A percentile compares a stretch with the other conserved stretches of the same genome.
phyloP scores from a whole-genome alignment of 2,113 vertebrate genomes.

The Potamarius usumacintae region DNA sequence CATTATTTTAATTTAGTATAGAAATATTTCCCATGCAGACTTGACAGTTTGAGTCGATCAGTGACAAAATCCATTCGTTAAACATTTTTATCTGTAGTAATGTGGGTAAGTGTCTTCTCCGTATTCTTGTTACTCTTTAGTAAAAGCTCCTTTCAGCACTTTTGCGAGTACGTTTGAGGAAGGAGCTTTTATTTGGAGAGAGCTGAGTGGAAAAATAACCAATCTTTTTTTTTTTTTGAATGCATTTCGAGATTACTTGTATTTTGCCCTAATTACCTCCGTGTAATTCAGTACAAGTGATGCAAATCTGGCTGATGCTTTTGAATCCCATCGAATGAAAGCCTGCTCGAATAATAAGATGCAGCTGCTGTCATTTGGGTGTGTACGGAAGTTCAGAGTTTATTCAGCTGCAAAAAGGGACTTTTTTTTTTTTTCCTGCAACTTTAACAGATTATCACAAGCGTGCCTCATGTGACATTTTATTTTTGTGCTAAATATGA shows the following conservation, averaged over 20 bases:
- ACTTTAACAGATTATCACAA: background rate
- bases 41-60: background rate
- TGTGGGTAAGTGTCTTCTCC: background rate
- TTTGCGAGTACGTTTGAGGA: background rate
- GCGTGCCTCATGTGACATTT: background rate
- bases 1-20: background rate
- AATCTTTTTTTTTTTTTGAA: background rate
- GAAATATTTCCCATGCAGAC: background rate
- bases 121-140: background rate
- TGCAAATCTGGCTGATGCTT: background rate
- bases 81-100: background rate
- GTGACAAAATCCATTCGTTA: background rate
- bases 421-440: background rate
- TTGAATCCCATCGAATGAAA: background rate
- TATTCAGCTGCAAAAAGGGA: background rate
- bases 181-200: background rate
- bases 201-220: background rate
- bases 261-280: constrained; percentile 17
- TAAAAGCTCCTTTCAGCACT: background rate
- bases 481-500: background rate
- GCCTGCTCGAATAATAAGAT: constrained; percentile 11
- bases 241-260: background rate
- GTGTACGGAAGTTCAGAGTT: background rate
- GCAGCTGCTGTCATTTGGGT: background rate
- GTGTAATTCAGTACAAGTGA: background rate